Evolutionary conservation across 2,113 vertebrate genomes (phyloP).

Genomic region (Tragelaphus strepsiceros): DNA sequence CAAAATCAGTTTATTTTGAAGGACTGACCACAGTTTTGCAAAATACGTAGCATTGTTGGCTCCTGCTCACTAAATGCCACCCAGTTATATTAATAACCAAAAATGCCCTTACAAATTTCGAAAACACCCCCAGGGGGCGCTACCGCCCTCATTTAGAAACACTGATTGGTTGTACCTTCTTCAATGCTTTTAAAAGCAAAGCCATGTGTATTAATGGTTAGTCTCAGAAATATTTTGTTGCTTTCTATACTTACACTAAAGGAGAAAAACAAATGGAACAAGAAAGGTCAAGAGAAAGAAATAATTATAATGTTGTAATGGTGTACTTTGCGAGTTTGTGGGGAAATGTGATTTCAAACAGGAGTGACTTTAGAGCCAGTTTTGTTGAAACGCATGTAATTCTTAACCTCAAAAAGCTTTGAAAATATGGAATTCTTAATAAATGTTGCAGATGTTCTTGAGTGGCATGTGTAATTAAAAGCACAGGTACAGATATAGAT

Average conservation of each 20-base stretch:
- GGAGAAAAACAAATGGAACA: background rate
- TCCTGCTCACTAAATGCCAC: background rate
- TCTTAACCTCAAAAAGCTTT: constrained; percentile 25
- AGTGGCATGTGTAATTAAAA: constrained; percentile 7
- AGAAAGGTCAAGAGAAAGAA: no score
- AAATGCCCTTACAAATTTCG: background rate
- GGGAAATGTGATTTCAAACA: background rate
- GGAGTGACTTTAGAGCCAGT: background rate
- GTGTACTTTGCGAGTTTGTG: background rate
- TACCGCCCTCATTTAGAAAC: background rate
- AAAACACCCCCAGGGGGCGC: background rate
- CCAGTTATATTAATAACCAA: background rate
- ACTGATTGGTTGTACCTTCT: background rate
- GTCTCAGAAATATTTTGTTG: background rate
- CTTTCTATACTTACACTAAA: background rate
- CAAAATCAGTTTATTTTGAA: background rate
- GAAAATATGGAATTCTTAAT: background rate
- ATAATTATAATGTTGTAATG: background rate
- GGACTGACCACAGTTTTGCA: background rate
- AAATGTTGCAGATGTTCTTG: background rate
- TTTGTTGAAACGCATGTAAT: background rate
- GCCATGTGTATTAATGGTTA: background rate
- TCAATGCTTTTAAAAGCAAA: background rate
- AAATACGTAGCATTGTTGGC: background rate
- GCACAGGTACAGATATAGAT: background rate